A percentile compares a stretch with the other conserved stretches of the same genome.
Evolutionary conservation across 2,888 invertebrate genomes (phyloP).

Genomic region (Oeneis ivallda): DNA sequence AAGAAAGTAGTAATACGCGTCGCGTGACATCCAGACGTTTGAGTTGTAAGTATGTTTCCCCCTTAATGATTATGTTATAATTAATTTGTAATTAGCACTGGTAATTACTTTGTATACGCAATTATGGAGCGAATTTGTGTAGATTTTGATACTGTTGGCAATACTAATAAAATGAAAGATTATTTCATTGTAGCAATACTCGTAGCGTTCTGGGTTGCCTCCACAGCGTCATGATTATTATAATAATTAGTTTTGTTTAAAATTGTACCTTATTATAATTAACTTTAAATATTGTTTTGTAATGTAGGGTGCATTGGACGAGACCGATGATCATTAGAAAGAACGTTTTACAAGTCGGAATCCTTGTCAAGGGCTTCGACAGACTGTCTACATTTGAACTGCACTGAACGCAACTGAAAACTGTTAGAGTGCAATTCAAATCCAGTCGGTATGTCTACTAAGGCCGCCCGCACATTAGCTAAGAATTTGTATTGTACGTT

Average conservation of each 20-base stretch:
- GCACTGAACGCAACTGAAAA: too few relatives aligned
- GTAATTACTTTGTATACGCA: conserved; percentile 25
- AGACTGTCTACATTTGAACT: too few relatives aligned
- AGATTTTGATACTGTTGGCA: conserved; percentile 34
- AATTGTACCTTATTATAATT: conserved; percentile 8
- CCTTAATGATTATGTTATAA: background rate
- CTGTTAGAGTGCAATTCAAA: too few relatives aligned
- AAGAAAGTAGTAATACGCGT: background rate
- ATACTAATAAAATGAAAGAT: conserved; percentile 29
- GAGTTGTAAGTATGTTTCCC: background rate
- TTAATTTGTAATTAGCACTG: conserved; percentile 24
- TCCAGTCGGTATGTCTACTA: background rate
- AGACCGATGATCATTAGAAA: conserved; percentile 2
- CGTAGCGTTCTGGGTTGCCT: conserved; percentile 30
- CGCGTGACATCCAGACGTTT: background rate
- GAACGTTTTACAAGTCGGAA: too few relatives aligned
- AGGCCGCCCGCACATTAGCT: too few relatives aligned
- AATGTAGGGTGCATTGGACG: conserved; percentile 1
- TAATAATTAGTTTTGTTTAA: conserved; percentile 21
- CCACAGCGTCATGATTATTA: conserved; percentile 25
- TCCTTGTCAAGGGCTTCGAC: background rate
- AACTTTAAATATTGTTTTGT: conserved; percentile 13
- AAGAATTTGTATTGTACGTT: too few relatives aligned
- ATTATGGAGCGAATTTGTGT: conserved; percentile 26
- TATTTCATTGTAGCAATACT: conserved; percentile 31